A percentile compares a stretch with the other conserved stretches of the same genome.
Evolutionary conservation across 1,140 invertebrate species (phyloP).

Genomic region (Bombus balteatus): DNA sequence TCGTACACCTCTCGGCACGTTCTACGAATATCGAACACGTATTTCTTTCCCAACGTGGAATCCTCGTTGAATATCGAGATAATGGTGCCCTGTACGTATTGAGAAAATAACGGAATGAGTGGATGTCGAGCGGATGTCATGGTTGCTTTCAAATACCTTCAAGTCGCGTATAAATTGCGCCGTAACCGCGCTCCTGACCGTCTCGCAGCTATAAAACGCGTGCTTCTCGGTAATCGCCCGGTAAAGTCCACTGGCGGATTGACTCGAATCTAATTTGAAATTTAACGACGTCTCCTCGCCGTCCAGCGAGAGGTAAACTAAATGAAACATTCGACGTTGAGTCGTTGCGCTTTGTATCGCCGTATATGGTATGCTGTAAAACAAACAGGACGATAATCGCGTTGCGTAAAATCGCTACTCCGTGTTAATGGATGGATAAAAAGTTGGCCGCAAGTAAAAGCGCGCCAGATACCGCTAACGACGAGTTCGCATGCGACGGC

Average conservation of each 20-base stretch:
- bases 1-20: slow-evolving; percentile 95
- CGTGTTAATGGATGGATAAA: fast-evolving
- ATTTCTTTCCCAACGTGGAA: slow-evolving; percentile 92
- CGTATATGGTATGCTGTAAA: slow-evolving; percentile 90
- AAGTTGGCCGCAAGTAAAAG: neutral
- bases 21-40: slow-evolving; percentile 93
- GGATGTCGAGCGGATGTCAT: fast-evolving
- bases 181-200: slow-evolving; percentile 92
- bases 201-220: slow-evolving; percentile 95
- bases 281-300: slow-evolving; percentile 88
- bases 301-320: slow-evolving; percentile 88
- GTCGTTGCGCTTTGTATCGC: slow-evolving; percentile 92
- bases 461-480: neutral
- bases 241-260: slow-evolving; percentile 91
- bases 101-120: too few species aligned
- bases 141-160: slow-evolving; percentile 83
- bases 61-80: slow-evolving; percentile 95
- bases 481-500: neutral
- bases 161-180: slow-evolving; percentile 94
- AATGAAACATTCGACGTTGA: slow-evolving; percentile 88
- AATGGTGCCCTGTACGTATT: slow-evolving; percentile 88
- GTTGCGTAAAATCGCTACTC: too few species aligned
- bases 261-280: slow-evolving; percentile 91
- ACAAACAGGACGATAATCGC: slow-evolving; percentile 42
- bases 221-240: slow-evolving; percentile 95